Evolutionary conservation across 2,113 vertebrate species (phyloP), one percentile per base, ranked within the genome.

Genomic region (Ia io): DNA sequence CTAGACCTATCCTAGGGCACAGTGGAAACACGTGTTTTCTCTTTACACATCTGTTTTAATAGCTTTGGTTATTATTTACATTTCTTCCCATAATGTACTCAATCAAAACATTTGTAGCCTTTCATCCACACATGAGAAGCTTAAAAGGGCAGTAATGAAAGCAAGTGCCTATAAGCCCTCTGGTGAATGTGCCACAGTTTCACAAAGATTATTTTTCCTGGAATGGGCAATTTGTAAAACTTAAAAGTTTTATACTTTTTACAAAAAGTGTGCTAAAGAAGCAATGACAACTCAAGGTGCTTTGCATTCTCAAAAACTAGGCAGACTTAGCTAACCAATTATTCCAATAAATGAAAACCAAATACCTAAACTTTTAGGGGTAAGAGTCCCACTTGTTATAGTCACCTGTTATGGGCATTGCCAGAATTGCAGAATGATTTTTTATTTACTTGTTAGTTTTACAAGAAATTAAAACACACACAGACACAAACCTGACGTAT

Each of bases 1-100:
- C 88, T 84, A 73, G 69, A 47, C 82, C 56, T 83, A 37, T 92
- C 88, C 37, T 51, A 88, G 61, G 93, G 86, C 56, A 47, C 88
- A 16, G 35, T 90, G 74, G 80, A 88, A 96, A 93, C 93, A 87
- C 96, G 42, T 96, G 91, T 96, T 97, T 96, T 95, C 95, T 92
- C 90, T 97, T 95, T 95, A 91, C 88, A 95, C 88, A 83, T 95
- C 61, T 97, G 88, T 97, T 97, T 97, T 92, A 97, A 96, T 94
- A 88, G 61, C 82, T 94, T 93, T 91, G 88, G 78, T 95, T 97
- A 96, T 97, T 97, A 95, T 96, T 97, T 97, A 97, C 83, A 84
- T 97, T 97, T 97, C 85, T 96, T 84, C 85, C 73, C 88, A 79
- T 95, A 97, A 96, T 94, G 69, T 95, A 91, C 93, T 95, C 90